Base-by-base conservation (phyloP, 2,888 invertebrate species). In the Cantharis flavilabris region DNA sequence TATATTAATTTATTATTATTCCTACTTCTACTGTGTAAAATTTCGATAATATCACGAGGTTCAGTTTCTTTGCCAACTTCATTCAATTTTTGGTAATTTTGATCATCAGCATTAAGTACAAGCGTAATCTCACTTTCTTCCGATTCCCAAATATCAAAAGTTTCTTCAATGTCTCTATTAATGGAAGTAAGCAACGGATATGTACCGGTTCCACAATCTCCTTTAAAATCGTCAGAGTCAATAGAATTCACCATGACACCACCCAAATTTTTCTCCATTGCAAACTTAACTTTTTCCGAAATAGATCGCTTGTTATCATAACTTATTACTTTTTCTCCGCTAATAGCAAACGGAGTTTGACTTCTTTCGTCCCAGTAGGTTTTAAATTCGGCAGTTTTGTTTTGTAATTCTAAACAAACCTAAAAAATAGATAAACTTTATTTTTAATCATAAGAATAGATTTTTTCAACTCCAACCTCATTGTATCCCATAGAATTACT, bases 171-270 rank as follows among this genome's bases (percentile, higher is more conserved):
- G 0, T 92, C 94, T 77, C 92, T 91, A 84, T 95, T 94, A 72
- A 96, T 93, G 0, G 93, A 90, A 69, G 93, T 91, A 89, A 96
- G 90, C 0, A 96, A 87, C 0, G 94, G 93, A 87, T 93, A 96
- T 85, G 93, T 94, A 62, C 90, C 91, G 1, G 88, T 86, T 0
- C 85, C 16, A 79, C 96, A 96, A 70, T 90, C 90, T 0, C 96
- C 96, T 16, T 89, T 89, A 86, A 96, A 96, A 87, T 97, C 97
- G 81, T 97, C 97, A 0, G 96, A 96, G 86, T 97, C 97, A 62
- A 96, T 92, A 62, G 96, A 95, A 97, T 97, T 97, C 7, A 96
- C 92, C 96, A 97, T 96, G 0, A 94, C 91, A 1, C 97, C 97
- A 0, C 93, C 95, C 0, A 97, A 88, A 3, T 90, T 90, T 82